These are phyloP conservation scores for Leptosomus discolor DNA, from an alignment of 2,113 vertebrate genomes.

Conservation along the genomic window DNA sequence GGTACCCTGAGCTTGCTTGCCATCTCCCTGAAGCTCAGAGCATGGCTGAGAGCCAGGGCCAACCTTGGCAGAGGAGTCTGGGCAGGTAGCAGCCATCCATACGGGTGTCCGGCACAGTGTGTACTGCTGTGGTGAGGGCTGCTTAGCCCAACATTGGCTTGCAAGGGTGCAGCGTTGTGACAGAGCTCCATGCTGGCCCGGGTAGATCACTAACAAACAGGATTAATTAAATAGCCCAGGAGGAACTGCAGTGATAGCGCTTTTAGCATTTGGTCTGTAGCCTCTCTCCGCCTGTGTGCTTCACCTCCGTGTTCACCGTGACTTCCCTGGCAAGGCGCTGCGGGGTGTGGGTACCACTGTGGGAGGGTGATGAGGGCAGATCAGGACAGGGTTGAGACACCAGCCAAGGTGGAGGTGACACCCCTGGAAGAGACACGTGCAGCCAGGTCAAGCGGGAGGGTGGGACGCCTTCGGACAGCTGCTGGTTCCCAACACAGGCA, in stretches of 20 bases:
- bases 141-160: fast-evolving
- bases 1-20: neutral
- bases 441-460: neutral
- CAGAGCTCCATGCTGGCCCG: neutral
- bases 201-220: neutral
- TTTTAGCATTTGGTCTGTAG: neutral
- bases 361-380: neutral
- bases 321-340: fast-evolving
- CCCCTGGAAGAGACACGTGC: fast-evolving
- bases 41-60: neutral
- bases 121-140: neutral
- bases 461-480: neutral
- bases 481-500: neutral
- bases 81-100: fast-evolving
- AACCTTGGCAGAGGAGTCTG: neutral
- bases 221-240: neutral
- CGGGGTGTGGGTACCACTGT: fast-evolving
- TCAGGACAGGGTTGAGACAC: neutral
- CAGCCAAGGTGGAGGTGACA: neutral
- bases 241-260: neutral
- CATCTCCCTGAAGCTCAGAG: neutral
- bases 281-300: neutral
- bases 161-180: neutral
- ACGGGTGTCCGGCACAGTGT: fast-evolving
- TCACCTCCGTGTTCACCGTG: fast-evolving